These are phyloP conservation scores for Myotis myotis DNA, from an alignment of 2,797 vertebrate species.

Conservation along the genomic window DNA sequence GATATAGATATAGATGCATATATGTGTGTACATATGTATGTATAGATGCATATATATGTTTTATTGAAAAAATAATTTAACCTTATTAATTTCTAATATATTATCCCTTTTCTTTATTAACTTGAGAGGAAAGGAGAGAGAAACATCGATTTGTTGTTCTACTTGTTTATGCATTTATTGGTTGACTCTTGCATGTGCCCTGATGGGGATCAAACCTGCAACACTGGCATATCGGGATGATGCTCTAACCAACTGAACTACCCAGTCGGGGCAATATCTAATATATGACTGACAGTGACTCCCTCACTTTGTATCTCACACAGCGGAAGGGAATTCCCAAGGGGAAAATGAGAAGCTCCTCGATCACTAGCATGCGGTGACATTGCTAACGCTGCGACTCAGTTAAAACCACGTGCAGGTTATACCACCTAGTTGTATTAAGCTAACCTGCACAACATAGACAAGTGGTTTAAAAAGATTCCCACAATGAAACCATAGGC, in stretches of 20 bases:
- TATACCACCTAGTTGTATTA: background rate
- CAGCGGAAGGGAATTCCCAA: background rate
- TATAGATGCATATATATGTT: background rate
- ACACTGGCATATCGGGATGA: too few relatives aligned
- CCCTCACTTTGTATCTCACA: background rate
- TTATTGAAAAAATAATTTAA: background rate
- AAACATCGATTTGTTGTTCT: too few relatives aligned
- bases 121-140: too few relatives aligned
- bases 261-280: too few relatives aligned
- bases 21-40: background rate
- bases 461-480: background rate
- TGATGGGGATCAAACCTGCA: too few relatives aligned
- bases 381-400: background rate
- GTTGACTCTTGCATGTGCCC: too few relatives aligned
- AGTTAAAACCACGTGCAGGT: background rate
- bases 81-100: background rate
- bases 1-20: too few relatives aligned
- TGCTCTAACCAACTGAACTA: too few relatives aligned
- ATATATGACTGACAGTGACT: background rate
- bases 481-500: slow-evolving; percentile 1
- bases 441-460: background rate
- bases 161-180: too few relatives aligned
- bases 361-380: background rate
- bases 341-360: background rate
- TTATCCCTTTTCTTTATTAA: too few relatives aligned